These are phyloP conservation scores for Eueremaeus valkanovi DNA, from an alignment of 2,888 invertebrate species.

Conservation along the genomic window DNA sequence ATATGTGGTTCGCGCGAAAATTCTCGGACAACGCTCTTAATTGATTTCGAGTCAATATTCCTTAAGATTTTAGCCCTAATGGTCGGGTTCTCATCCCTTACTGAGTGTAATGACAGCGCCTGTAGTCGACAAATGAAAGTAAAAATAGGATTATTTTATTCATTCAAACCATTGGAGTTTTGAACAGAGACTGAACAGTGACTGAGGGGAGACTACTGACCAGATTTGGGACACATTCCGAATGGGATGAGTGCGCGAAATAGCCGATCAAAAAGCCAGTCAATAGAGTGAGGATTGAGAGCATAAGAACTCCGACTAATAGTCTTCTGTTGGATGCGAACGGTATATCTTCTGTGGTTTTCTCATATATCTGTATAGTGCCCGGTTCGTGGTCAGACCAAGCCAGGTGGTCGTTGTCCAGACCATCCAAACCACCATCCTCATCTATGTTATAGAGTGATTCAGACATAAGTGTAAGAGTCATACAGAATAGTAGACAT, in stretches of 20 bases:
- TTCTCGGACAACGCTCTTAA: conserved; percentile 35
- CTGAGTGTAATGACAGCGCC: conserved; percentile 46
- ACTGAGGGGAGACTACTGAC: not conserved
- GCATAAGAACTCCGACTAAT: conserved; percentile 43
- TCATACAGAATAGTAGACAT: no score
- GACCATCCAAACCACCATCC: conserved; percentile 41
- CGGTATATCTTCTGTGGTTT: conserved; percentile 47
- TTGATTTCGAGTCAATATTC: not conserved
- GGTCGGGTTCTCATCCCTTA: conserved; percentile 46
- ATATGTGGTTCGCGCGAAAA: conserved; percentile 44
- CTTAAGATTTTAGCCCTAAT: conserved; percentile 43
- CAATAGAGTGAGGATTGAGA: conserved; percentile 44
- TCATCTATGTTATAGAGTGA: conserved; percentile 13
- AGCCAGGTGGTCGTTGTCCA: conserved; percentile 45
- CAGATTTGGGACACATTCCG: conserved; percentile 44
- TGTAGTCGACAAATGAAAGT: not conserved
- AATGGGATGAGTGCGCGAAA: conserved; percentile 46
- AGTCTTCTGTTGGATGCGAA: conserved; percentile 35
- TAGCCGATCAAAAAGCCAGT: conserved; percentile 47
- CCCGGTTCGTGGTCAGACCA: conserved; percentile 47
- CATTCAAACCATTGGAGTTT: not conserved
- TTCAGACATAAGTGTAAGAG: not conserved
- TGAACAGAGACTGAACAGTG: not conserved
- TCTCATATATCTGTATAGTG: conserved; percentile 48
- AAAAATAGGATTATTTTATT: not conserved